phyloP scores from a whole-genome alignment of 2,797 vertebrate genomes.

The Fratercula arctica region DNA sequence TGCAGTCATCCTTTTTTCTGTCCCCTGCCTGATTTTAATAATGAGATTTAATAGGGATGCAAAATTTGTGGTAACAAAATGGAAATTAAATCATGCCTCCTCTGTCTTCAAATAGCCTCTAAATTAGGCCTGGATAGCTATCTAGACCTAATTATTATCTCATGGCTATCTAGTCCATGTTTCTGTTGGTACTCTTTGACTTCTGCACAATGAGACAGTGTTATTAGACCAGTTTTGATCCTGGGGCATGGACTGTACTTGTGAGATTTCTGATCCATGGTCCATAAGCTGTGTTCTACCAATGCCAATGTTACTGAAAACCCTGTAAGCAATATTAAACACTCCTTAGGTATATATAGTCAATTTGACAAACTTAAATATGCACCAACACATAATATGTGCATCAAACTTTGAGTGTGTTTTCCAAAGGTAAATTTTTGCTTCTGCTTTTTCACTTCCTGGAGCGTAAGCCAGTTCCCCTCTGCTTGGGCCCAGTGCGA shows the following conservation, averaged over 20 bases:
- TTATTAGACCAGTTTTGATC: not conserved
- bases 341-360: accelerated
- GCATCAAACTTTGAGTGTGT: not conserved
- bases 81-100: not conserved
- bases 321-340: accelerated
- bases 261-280: not conserved
- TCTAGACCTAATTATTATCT: not conserved
- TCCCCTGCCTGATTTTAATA: conserved; percentile 18
- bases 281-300: accelerated
- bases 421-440: not conserved
- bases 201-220: not conserved
- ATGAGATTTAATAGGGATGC: not conserved
- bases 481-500: too few species aligned
- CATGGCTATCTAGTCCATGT: not conserved
- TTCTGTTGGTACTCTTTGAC: not conserved
- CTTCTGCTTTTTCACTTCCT: not conserved
- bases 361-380: accelerated
- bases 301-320: not conserved
- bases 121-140: not conserved
- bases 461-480: accelerated
- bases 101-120: not conserved
- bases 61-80: not conserved
- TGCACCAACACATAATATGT: accelerated
- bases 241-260: accelerated
- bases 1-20: not conserved